Evolutionary conservation across 2,113 vertebrate genomes (phyloP).

Genomic region (Sebastes schlegelii): DNA sequence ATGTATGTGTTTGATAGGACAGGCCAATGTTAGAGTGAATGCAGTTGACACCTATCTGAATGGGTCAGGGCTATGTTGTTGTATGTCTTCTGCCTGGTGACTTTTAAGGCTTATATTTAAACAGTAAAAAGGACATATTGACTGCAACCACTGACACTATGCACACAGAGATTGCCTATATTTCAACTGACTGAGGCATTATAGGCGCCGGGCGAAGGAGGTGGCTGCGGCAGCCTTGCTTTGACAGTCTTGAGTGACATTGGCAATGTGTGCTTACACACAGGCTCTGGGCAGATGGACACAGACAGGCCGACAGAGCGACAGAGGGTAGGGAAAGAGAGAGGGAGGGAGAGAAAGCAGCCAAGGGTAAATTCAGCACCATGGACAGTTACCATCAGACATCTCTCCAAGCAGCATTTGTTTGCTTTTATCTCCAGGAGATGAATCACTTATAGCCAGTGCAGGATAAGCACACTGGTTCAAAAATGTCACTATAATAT

Average conservation of each 20-base stretch:
- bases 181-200: constrained; percentile 63
- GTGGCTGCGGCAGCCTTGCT: constrained; percentile 32
- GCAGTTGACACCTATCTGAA: constrained; percentile 57
- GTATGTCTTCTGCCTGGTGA: constrained; percentile 54
- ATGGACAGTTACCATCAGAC: constrained; percentile 63
- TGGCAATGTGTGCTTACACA: constrained; percentile 57
- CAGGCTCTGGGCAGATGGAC: constrained; percentile 42
- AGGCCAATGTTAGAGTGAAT: constrained; percentile 46
- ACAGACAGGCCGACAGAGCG: constrained; percentile 9
- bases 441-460: constrained; percentile 53
- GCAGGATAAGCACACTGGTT: constrained; percentile 42
- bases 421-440: constrained; percentile 62
- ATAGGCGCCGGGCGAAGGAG: constrained; percentile 23
- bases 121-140: constrained; percentile 70
- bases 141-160: constrained; percentile 53
- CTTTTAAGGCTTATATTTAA: constrained; percentile 61
- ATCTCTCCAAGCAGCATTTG: constrained; percentile 52
- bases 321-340: constrained; percentile 1
- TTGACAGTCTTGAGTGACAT: constrained; percentile 67
- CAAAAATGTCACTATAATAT: constrained; percentile 39
- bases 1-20: constrained; percentile 47
- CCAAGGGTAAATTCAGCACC: constrained; percentile 61
- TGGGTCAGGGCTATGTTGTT: constrained; percentile 65
- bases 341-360: neutral
- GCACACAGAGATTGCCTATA: constrained; percentile 62